Base-by-base conservation (phyloP, 2,797 vertebrate species). In the Urophycis tenuis region DNA sequence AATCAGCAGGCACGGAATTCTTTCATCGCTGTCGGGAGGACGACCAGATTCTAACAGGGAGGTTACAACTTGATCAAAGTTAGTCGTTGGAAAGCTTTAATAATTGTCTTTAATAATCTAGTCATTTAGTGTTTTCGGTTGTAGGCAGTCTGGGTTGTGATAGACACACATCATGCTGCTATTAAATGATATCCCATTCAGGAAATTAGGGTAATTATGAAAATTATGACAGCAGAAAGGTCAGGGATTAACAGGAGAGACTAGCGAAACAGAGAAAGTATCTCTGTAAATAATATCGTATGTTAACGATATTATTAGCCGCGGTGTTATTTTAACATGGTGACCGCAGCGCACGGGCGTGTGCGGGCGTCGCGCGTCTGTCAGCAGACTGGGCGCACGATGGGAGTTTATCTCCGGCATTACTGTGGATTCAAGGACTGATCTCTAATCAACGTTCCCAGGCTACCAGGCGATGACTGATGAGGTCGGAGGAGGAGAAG, bases 381-480 rank as follows among this genome's bases (percentile, higher is more conserved):
- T 67, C 60, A 67, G n/a, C n/a, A 12, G 60, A 67, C 60, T 0
- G 60, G 10, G 60, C 60, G 25, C n/a, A 29, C 53, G n/a, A 29
- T 67, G 60, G 1, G 25, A 29, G 60, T 67, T 67, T n/a, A 67
- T 67, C 60, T 64, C 53, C 9, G n/a, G n/a, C n/a, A 64, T 64
- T 64, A 29, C 22, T 29, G n/a, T 29, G 60, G 60, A 14, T 67
- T 67, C 60, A 67, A 22, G 60, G 60, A 67, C 60, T 67, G 29
- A 67, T 67, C 60, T 67, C 60, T 67, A 67, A 35, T 89, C 87
- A 88, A 89, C 85, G 88, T 90, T 90, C 85, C 80, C 89, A 88
- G 89, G 85, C 87, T 78, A 60, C 81, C 32, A 77, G 8, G 73
- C 81, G 84, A 73, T 85, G 87, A 88, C 78, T 3, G 78, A 80